A percentile compares a stretch with the other conserved stretches of the same genome.
These are phyloP conservation scores for Bicyclus anynana DNA, from an alignment of 1,140 invertebrate genomes.

Conservation along the genomic window DNA sequence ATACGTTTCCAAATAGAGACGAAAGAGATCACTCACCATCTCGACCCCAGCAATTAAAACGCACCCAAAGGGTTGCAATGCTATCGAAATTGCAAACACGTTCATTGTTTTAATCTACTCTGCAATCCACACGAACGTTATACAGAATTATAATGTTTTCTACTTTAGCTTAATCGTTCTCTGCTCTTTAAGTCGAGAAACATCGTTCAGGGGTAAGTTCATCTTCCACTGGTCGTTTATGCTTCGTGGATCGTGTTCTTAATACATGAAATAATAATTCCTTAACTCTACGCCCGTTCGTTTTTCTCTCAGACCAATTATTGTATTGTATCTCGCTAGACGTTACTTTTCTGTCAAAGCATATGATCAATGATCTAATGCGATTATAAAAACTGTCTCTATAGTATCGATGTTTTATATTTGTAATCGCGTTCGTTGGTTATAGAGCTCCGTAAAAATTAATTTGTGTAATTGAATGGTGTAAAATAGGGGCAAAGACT, in stretches of 20 bases:
- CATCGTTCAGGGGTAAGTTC: neutral
- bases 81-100: conserved; percentile 66
- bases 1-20: conserved; percentile 41
- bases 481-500: too few relatives aligned
- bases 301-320: too few relatives aligned
- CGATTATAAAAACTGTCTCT: too few relatives aligned
- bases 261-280: conserved; percentile 62
- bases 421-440: too few relatives aligned
- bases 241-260: conserved; percentile 34
- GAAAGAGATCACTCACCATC: conserved; percentile 41
- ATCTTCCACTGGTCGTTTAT: neutral
- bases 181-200: conserved; percentile 15
- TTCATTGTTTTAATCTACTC: conserved; percentile 68
- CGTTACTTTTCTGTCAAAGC: too few relatives aligned
- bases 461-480: too few relatives aligned
- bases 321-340: too few relatives aligned
- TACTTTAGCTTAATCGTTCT: conserved; percentile 32
- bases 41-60: conserved; percentile 66
- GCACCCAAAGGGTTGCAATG: conserved; percentile 67
- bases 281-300: too few relatives aligned
- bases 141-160: conserved; percentile 37
- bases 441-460: too few relatives aligned
- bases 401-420: too few relatives aligned
- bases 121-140: conserved; percentile 44
- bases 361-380: too few relatives aligned